phyloP scores from a whole-genome alignment of 2,113 vertebrate genomes.

The Channa argus region DNA sequence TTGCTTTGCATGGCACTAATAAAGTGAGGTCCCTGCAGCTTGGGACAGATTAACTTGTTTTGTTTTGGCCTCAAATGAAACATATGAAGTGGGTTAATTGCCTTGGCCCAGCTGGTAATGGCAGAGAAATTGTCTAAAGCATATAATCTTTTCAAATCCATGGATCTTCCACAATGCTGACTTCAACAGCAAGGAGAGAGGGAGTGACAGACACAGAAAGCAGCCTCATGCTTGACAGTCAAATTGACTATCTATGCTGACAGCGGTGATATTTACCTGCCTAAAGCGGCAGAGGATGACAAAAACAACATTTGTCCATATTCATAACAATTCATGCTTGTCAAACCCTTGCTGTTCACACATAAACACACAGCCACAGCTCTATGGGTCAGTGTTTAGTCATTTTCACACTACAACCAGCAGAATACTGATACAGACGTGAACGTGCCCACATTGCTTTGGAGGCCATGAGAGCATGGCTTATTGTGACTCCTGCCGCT shows the following conservation, averaged over 20 bases:
- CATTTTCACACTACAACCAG: conserved; percentile 26
- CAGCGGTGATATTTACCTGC: conserved; percentile 36
- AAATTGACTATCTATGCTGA: conserved; percentile 42
- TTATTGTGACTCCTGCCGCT: conserved; percentile 64
- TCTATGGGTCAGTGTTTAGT: conserved; percentile 44
- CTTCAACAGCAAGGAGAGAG: conserved; percentile 9
- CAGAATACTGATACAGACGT: conserved; percentile 34
- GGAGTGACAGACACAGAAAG: conserved; percentile 27
- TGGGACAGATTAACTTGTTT: conserved; percentile 65
- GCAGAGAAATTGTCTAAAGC: conserved; percentile 52
- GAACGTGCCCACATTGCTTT: conserved; percentile 19
- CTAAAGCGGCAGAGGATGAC: conserved; percentile 16
- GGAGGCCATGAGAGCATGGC: conserved; percentile 37
- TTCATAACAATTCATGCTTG: conserved; percentile 25
- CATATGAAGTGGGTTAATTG: conserved; percentile 73
- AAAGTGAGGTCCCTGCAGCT: conserved; percentile 49
- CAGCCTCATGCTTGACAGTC: not conserved
- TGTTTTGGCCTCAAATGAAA: conserved; percentile 64
- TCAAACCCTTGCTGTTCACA: conserved; percentile 25
- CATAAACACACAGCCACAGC: conserved; percentile 1
- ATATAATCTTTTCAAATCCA: conserved; percentile 55
- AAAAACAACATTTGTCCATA: conserved; percentile 39
- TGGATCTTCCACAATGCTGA: conserved; percentile 14
- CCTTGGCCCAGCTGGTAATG: conserved; percentile 65
- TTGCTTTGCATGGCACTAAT: conserved; percentile 55